Evolutionary conservation across 2,888 invertebrate species (phyloP).

Genomic region (Lasiommata megera): DNA sequence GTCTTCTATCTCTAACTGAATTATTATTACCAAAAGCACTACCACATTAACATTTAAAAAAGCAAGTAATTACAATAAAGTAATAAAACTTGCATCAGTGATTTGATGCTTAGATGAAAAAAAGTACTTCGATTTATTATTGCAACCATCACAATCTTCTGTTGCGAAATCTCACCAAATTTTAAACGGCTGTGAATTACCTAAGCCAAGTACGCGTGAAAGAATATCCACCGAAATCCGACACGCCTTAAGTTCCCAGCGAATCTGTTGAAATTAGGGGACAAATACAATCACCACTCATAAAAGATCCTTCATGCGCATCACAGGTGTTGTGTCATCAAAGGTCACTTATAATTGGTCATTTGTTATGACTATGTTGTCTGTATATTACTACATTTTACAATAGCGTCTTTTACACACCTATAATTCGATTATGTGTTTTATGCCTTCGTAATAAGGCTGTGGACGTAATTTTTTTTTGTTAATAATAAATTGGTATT

Average conservation of each 20-base stretch:
- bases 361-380: constrained; percentile 9
- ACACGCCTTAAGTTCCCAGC: constrained; percentile 18
- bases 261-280: constrained; percentile 22
- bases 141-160: not conserved
- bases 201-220: constrained; percentile 2
- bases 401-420: not conserved
- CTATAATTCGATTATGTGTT: constrained; percentile 7
- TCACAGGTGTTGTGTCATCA: constrained; percentile 31
- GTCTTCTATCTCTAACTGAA: too few species aligned
- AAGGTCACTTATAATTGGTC: constrained; percentile 38
- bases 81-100: not conserved
- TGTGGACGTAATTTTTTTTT: constrained; percentile 8
- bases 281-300: constrained; percentile 27
- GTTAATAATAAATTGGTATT: constrained; percentile 12
- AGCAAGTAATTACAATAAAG: not conserved
- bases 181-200: not conserved
- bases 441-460: constrained; percentile 8
- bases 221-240: constrained; percentile 5
- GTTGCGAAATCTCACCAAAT: constrained; percentile 1
- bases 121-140: not conserved
- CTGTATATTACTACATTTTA: constrained; percentile 8
- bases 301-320: constrained; percentile 35
- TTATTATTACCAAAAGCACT: too few species aligned
- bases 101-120: not conserved
- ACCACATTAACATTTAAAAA: too few species aligned